Percentiles rank a stretch among this genome's conserved stretches.
Evolutionary conservation across 2,113 vertebrate species (phyloP).

Genomic region (Trichechus manatus): DNA sequence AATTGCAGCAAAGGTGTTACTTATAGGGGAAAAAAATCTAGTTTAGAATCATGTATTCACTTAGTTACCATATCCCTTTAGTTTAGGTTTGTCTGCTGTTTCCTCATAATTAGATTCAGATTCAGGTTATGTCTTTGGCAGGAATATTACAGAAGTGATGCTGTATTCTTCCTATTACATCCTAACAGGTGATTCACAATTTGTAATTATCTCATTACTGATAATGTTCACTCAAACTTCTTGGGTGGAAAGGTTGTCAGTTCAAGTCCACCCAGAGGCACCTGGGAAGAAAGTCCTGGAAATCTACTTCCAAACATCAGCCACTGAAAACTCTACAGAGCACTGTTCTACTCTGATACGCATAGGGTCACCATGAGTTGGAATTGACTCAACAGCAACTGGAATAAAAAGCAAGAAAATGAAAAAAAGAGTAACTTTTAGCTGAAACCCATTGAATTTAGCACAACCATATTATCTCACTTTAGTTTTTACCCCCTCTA

Average conservation of each 20-base stretch:
- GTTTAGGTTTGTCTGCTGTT: constrained; percentile 7
- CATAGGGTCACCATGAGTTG: not conserved
- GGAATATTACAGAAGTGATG: constrained; percentile 24
- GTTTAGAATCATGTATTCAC: not conserved
- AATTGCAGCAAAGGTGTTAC: not conserved
- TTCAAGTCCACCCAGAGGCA: not conserved
- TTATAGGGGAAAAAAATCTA: not conserved
- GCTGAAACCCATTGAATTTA: constrained; percentile 15
- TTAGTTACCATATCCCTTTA: not conserved
- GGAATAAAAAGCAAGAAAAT: not conserved
- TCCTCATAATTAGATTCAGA: constrained; percentile 26
- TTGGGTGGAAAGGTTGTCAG: not conserved
- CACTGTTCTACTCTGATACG: not conserved
- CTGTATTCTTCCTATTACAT: not conserved
- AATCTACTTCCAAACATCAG: not conserved
- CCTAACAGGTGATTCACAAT: not conserved
- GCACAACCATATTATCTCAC: not conserved
- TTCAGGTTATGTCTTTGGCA: not conserved
- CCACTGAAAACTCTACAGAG: not conserved
- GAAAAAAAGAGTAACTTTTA: constrained; percentile 42
- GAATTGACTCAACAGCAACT: not conserved
- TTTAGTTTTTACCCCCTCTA: not conserved
- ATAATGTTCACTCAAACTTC: not conserved
- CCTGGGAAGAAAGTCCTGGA: not conserved
- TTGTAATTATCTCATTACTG: not conserved